These are phyloP conservation scores for Fragum sueziense DNA, from an alignment of 2,888 invertebrate species.

Conservation along the genomic window DNA sequence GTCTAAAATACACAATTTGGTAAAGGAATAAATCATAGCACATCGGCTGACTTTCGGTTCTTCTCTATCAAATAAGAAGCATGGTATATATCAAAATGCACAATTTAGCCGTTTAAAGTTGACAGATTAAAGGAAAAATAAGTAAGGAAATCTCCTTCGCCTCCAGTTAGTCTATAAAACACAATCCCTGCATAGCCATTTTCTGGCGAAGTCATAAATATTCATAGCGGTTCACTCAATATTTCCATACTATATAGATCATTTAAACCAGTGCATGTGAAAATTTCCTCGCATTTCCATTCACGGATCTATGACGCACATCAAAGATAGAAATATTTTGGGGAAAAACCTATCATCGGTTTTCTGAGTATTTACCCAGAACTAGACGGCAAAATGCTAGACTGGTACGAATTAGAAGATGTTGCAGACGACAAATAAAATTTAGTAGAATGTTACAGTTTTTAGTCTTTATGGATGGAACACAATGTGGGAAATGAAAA, in stretches of 20 bases:
- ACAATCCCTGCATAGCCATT: conserved; percentile 44
- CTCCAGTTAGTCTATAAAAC: conserved; percentile 57
- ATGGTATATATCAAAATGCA: conserved; percentile 12
- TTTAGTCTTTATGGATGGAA: too few species aligned
- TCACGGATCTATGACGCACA: too few species aligned
- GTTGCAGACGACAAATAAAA: too few species aligned
- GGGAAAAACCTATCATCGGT: too few species aligned
- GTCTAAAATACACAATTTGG: too few species aligned
- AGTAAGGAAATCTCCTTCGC: conserved; percentile 45
- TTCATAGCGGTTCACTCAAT: conserved; percentile 58
- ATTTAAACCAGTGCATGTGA: conserved; percentile 32
- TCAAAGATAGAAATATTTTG: too few species aligned
- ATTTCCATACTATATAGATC: conserved; percentile 63
- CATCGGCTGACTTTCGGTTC: conserved; percentile 3
- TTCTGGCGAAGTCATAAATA: conserved; percentile 56
- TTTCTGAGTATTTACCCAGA: too few species aligned
- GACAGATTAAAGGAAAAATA: conserved; percentile 49
- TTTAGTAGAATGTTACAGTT: too few species aligned
- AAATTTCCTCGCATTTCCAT: too few species aligned
- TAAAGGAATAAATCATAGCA: neutral
- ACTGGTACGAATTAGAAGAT: too few species aligned
- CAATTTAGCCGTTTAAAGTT: conserved; percentile 42
- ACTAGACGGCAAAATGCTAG: too few species aligned
- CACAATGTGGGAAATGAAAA: too few species aligned
- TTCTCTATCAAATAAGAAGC: conserved; percentile 10